Base-by-base conservation (phyloP, 2,113 vertebrate genomes). In the Grammomys dolichurus region DNA sequence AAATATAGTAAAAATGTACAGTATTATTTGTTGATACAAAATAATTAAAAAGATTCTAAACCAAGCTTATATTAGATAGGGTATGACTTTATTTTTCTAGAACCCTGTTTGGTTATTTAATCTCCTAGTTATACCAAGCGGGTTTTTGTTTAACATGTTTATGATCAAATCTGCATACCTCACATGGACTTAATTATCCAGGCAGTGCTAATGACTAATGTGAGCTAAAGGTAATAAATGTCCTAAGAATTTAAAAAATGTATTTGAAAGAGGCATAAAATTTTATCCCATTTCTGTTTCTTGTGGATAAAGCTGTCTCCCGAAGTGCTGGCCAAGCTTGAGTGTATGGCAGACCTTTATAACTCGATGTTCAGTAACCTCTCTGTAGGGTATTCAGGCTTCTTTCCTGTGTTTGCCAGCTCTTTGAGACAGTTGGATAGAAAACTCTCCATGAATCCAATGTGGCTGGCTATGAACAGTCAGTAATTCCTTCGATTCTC, bases 401-500 rank as follows among this genome's bases (percentile, higher is more conserved):
- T 33, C 85, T 70, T 76, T 70, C 92, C 58, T 22, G 76, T 89
- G 40, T 63, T 92, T 95, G 86, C 84, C 80, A 76, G 69, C 96
- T 93, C 90, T 95, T 7, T 11, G 86, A 93, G 85, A 33, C 56
- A 81, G 54, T 58, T 84, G 89, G 76, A 63, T 94, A 93, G 85
- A 94, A 96, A 96, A 80, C 4, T 17, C 60, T 90, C 3, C 14
- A 91, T 56, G 87, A 92, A 89, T 91, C 67, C 80, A 95, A 14
- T 46, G 10, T 88, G 72, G 93, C 94, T 0, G 84, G 31, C 72
- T 94, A 58, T 93, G 89, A 97, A 94, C 56, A 84, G 40, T 96
- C 31, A 96, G 95, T 90, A 93, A 97, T 98, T 97, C 95, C 97
- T 98, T 96, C 88, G 4, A 97, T 98, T 98, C 76, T 86, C 54